Conservation (phyloP, 2,888 invertebrate genomes). For the Patella ulyssiponensis region DNA sequence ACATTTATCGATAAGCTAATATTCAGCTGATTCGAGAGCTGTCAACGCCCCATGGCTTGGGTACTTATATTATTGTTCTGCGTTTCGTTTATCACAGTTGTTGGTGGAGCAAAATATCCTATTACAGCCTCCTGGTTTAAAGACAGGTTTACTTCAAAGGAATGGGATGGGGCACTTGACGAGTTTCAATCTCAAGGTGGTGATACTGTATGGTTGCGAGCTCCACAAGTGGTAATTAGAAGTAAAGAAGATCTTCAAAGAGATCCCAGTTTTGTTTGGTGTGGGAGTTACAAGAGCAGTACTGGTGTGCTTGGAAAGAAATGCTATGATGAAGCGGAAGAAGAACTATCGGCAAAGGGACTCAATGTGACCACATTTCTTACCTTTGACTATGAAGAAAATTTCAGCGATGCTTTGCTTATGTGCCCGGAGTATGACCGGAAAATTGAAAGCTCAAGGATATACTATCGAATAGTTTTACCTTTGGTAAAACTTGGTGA, state of each 20-base stretch:
- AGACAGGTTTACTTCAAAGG: conserved; percentile 45
- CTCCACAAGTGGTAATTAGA: conserved; percentile 44
- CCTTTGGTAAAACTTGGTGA: conserved; percentile 22
- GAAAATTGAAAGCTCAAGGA: conserved; percentile 46
- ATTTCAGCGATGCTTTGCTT: conserved; percentile 47
- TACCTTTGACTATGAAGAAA: conserved; percentile 56
- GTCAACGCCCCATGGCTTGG: too few species aligned
- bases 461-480: conserved; percentile 54
- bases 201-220: conserved; percentile 54
- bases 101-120: conserved; percentile 51
- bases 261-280: conserved; percentile 52
- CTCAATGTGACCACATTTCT: conserved; percentile 40
- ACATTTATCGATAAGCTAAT: too few species aligned
- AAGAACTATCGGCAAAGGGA: conserved; percentile 43
- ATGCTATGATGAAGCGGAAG: conserved; percentile 50
- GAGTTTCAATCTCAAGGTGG: conserved; percentile 54
- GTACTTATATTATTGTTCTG: too few species aligned
- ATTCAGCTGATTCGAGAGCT: too few species aligned
- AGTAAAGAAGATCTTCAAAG: conserved; percentile 41
- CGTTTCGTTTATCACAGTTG: too few species aligned
- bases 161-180: conserved; percentile 50
- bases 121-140: conserved; percentile 59
- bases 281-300: conserved; percentile 38
- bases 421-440: conserved; percentile 53
- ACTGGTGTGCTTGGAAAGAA: conserved; percentile 26